phyloP scores from a whole-genome alignment of 2,113 vertebrate species.

The Asarcornis scutulata region DNA sequence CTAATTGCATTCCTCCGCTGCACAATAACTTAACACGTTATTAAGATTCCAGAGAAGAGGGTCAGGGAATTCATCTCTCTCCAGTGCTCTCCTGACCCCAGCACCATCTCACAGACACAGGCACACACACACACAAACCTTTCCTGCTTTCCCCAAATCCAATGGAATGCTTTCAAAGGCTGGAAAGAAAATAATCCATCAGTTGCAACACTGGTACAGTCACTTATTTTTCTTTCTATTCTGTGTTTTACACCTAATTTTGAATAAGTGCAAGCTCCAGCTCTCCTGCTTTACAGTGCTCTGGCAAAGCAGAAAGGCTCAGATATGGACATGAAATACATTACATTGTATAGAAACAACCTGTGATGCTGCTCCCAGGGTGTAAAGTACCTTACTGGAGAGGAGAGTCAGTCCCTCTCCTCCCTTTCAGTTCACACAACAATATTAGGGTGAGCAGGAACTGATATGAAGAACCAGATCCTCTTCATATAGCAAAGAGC shows the following conservation, averaged over 20 bases:
- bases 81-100: conserved; percentile 47
- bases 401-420: neutral
- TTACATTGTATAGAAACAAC: neutral
- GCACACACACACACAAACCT: neutral
- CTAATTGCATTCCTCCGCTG: conserved; percentile 77
- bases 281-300: neutral
- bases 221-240: neutral
- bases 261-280: neutral
- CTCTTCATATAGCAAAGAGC: neutral
- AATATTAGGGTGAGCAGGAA: neutral
- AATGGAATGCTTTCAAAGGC: conserved; percentile 33
- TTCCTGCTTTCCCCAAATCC: neutral
- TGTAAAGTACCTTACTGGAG: neutral
- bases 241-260: neutral
- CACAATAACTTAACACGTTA: conserved; percentile 80
- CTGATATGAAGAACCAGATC: neutral
- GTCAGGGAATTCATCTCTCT: conserved; percentile 77
- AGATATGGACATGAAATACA: neutral
- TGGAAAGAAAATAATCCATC: conserved; percentile 38
- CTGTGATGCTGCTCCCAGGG: neutral
- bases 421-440: neutral
- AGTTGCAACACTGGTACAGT: neutral
- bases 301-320: neutral
- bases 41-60: conserved; percentile 80
- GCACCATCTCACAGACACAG: conserved; percentile 6